Base-by-base conservation (phyloP, 2,888 invertebrate species). In the Leptinotarsa tumamoca region DNA sequence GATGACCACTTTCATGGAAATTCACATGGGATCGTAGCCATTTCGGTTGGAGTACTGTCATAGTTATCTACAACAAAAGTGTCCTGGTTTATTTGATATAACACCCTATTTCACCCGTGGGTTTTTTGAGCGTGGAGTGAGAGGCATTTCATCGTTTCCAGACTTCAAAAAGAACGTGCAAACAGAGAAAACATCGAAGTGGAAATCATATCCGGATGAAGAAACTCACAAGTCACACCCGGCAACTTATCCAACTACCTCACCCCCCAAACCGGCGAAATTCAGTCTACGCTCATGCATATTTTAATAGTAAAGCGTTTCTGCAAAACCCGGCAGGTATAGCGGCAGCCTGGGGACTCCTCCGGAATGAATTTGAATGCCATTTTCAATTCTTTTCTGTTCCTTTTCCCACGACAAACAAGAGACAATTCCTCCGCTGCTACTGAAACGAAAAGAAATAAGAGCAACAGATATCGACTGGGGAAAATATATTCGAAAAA, bases 331-430 rank as follows among this genome's bases (percentile, higher is more conserved):
- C 79, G 79, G 81, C 79, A 81, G 82, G 84, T 84, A 84, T 80
- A 79, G 43, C 63, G 79, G n/a, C 63, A n/a, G 81, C 77, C 82
- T 77, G 61, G 84, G 84, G 84, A 83, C 61, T 72, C 68, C 71
- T 80, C 73, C 77, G 78, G 84, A 84, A 85, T 84, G 85, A 84
- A 85, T 85, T 85, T 83, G 82, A 84, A 85, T 84, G 82, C 81
- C 82, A 81, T 82, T 83, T 84, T 75, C 82, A 56, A 79, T 81
- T 80, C 81, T 81, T 80, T 77, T 79, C 68, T 71, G 72, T 58
- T 75, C 72, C 63, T 71, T 73, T 58, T 67, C 51, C 71, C 58
- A 77, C 70, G 75, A 75, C 78, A 79, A 80, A 80, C 80, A 80
- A 79, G 71, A 71, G 78, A 73, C 68, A 68, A 77, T 74, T 74